These are phyloP conservation scores for Octopus bimaculoides DNA, from an alignment of 1,140 invertebrate species.

Conservation along the genomic window DNA sequence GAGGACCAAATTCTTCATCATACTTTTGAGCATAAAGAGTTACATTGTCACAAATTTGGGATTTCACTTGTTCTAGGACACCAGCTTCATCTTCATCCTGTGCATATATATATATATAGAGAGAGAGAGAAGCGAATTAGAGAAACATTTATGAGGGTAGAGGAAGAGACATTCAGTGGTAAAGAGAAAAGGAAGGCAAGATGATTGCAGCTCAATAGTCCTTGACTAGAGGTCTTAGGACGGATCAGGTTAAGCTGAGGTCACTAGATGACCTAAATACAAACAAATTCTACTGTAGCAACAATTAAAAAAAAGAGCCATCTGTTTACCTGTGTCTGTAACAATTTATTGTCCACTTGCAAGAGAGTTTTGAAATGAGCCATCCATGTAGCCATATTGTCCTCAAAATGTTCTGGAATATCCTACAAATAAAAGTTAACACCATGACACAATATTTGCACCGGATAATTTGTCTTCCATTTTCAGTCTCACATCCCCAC, in stretches of 20 bases:
- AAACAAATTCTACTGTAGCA: too few species aligned
- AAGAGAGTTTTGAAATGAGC: conserved; percentile 80
- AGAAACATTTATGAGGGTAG: too few species aligned
- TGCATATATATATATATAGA: neutral
- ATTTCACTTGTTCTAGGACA: conserved; percentile 84
- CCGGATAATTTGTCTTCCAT: too few species aligned
- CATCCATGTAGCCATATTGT: conserved; percentile 96
- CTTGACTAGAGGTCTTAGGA: too few species aligned
- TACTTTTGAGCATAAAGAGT: conserved; percentile 95
- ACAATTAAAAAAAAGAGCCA: neutral
- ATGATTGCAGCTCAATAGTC: too few species aligned
- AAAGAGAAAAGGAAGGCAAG: too few species aligned
- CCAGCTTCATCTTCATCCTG: conserved; percentile 86
- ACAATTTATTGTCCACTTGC: conserved; percentile 67
- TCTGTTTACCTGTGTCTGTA: conserved; percentile 63
- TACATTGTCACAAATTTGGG: conserved; percentile 94
- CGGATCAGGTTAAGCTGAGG: too few species aligned
- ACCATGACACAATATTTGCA: too few species aligned
- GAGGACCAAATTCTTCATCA: conserved; percentile 91
- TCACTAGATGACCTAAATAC: too few species aligned
- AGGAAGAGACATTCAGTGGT: too few species aligned
- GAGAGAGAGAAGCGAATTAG: too few species aligned
- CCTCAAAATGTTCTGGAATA: conserved; percentile 97
- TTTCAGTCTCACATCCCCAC: too few species aligned
- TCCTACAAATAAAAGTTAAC: conserved; percentile 63